Evolutionary conservation across 2,888 invertebrate genomes (phyloP).

Genomic region (Acanthosepion lycidas): DNA sequence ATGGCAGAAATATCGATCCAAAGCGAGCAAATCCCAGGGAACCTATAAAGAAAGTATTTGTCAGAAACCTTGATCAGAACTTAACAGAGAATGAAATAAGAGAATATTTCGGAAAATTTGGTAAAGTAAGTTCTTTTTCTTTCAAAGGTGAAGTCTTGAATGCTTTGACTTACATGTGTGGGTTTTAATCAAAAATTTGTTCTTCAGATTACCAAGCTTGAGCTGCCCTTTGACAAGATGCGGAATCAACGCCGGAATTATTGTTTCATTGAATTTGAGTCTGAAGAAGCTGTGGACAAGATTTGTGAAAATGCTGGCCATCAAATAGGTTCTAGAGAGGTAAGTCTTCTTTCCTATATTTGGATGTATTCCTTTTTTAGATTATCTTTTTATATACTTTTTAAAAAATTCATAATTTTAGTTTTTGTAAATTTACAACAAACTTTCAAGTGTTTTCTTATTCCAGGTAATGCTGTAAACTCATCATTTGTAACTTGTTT

Average conservation of each 20-base stretch:
- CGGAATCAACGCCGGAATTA: constrained; percentile 97
- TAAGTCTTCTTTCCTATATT: constrained; percentile 77
- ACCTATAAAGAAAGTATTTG: constrained; percentile 87
- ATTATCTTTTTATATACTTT: not conserved
- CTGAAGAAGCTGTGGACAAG: constrained; percentile 93
- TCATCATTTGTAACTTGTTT: constrained; percentile 48
- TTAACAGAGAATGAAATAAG: constrained; percentile 95
- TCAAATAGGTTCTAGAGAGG: constrained; percentile 87
- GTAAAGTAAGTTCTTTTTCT: constrained; percentile 83
- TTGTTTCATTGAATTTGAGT: constrained; percentile 98
- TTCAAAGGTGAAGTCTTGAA: not conserved
- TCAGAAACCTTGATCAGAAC: constrained; percentile 94
- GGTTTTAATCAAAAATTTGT: not conserved
- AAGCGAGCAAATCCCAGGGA: constrained; percentile 90
- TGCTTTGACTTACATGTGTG: not conserved
- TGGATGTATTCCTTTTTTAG: not conserved
- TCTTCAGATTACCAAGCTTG: constrained; percentile 90
- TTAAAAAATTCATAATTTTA: not conserved
- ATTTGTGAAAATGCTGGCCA: constrained; percentile 60
- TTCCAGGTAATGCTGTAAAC: constrained; percentile 47
- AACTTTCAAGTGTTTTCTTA: constrained; percentile 42
- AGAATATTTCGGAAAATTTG: constrained; percentile 92
- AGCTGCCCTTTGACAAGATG: constrained; percentile 97
- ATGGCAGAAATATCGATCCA: constrained; percentile 95
- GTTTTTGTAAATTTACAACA: constrained; percentile 1